Percentiles rank a stretch among this genome's conserved stretches.
These are phyloP conservation scores for Hemicrepidius hirtus DNA, from an alignment of 2,888 invertebrate species.

Conservation along the genomic window DNA sequence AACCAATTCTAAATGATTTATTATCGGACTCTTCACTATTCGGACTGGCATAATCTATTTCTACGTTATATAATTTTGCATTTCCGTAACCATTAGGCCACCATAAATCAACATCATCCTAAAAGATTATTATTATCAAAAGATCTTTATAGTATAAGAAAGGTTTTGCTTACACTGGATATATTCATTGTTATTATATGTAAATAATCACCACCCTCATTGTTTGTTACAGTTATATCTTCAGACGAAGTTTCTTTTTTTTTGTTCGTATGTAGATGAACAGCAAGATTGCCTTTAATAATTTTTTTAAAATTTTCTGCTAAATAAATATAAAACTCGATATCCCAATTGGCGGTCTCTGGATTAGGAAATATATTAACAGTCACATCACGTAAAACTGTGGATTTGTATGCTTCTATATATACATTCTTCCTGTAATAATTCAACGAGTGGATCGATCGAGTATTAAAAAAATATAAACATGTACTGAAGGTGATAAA, in stretches of 20 bases:
- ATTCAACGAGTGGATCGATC: no score
- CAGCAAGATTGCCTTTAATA: slow-evolving; percentile 57
- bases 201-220: slow-evolving; percentile 66
- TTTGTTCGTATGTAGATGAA: slow-evolving; percentile 55
- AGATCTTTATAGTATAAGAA: no score
- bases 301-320: slow-evolving; percentile 58
- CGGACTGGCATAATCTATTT: slow-evolving; percentile 72
- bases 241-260: slow-evolving; percentile 48
- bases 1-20: slow-evolving; percentile 84
- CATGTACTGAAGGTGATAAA: no score
- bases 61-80: slow-evolving; percentile 84
- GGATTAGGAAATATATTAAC: slow-evolving; percentile 56
- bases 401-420: slow-evolving; percentile 79
- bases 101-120: slow-evolving; percentile 81
- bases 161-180: slow-evolving; percentile 62
- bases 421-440: slow-evolving; percentile 79
- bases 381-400: slow-evolving; percentile 79
- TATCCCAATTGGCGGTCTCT: slow-evolving; percentile 69
- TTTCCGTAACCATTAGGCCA: slow-evolving; percentile 96
- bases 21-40: slow-evolving; percentile 67
- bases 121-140: no score
- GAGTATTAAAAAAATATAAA: slow-evolving; percentile 6
- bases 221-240: slow-evolving; percentile 50
- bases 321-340: slow-evolving; percentile 71
- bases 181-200: slow-evolving; percentile 39